Evolutionary conservation across 2,113 vertebrate species (phyloP), one percentile per base, ranked within the genome.

Genomic region (Sus scrofa): DNA sequence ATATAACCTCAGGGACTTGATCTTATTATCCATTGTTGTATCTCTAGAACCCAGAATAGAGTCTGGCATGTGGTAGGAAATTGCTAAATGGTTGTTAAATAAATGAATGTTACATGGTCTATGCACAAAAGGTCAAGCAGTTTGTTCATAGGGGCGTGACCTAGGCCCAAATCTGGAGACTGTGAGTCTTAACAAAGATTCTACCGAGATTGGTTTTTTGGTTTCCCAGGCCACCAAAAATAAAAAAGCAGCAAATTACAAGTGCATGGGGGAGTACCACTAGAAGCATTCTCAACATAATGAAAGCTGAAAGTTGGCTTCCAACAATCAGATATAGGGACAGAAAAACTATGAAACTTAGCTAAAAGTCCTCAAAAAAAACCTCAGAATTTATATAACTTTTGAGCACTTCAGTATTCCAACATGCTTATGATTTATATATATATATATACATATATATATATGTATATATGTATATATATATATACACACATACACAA

Each of bases 181-280:
- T 24, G 34, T n/a, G 68, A 83, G 44, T 91, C 65, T 96, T 89
- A 83, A 74, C 73, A 44, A 95, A 94, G 82, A 88, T 89, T 86
- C 63, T 77, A 89, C 79, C 3, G 58, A 82, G 24, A 73, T 83
- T 24, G 63, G 19, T 96, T 92, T 95, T 94, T 85, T 97, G n/a
- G 77, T 96, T 94, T 97, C 83, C 85, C 93, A 91, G 78, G 58
- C 73, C 77, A 94, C 67, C 67, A 94, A 95, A 96, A 88, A 84
- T 86, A 70, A 96, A 97, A 95, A 93, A 88, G 19, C 30, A 96
- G 73, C 82, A 65, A 89, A 94, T 95, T 89, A 83, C 56, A 89
- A 26, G 22, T 54, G 10, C 37, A 82, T 32, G n/a, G 34, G 27
- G 67, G 65, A 93, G 24, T 60, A 54, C 62, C 83, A 58, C 68